Evolutionary conservation across 2,113 vertebrate species (phyloP).

Genomic region (Cathartes aura): DNA sequence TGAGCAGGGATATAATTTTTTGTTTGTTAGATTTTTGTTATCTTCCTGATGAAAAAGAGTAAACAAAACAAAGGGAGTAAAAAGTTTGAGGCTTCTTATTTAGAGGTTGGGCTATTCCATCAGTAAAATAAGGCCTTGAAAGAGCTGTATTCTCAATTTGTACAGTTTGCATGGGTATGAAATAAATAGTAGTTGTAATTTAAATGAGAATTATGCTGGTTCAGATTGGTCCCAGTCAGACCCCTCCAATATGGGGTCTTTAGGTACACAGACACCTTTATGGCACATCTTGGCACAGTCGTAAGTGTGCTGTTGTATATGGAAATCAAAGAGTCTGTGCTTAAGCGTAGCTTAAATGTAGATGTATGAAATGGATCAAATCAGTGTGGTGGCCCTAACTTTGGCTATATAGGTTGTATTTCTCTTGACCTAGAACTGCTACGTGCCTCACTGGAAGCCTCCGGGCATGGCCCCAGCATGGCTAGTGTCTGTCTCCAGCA

Average conservation of each 20-base stretch:
- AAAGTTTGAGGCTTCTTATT: not conserved
- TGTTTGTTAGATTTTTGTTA: not conserved
- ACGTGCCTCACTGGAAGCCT: rapidly evolving
- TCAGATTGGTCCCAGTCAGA: not conserved
- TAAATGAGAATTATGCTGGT: not conserved
- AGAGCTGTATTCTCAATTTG: not conserved
- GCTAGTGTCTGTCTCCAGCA: no score
- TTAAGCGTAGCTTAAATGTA: not conserved
- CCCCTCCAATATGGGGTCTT: rapidly evolving
- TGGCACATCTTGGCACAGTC: not conserved
- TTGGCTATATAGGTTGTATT: not conserved
- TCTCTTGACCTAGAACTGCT: rapidly evolving
- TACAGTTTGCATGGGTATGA: rapidly evolving
- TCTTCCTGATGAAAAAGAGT: not conserved
- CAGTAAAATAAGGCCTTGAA: not conserved
- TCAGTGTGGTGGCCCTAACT: not conserved
- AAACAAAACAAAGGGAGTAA: not conserved
- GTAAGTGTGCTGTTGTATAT: rapidly evolving
- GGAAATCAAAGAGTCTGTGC: not conserved
- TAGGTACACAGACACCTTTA: not conserved
- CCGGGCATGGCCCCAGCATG: rapidly evolving
- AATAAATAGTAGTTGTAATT: not conserved
- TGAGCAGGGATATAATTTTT: not conserved
- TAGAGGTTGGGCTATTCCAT: not conserved
- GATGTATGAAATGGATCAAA: no score